Evolutionary conservation across 2,888 invertebrate species (phyloP), one percentile per base, ranked within the genome.

Genomic region (Elysia crispata): DNA sequence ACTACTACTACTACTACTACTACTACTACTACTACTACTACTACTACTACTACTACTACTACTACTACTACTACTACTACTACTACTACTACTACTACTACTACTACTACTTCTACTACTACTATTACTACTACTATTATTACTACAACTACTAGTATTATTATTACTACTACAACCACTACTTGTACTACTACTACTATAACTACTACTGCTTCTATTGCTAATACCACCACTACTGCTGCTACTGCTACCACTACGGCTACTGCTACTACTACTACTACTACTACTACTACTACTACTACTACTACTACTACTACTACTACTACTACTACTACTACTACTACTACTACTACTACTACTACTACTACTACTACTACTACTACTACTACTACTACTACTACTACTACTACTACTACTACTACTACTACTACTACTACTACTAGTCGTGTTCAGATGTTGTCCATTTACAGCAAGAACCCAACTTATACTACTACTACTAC

Each of bases 381-480:
- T 54, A 54, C 54, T 54, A 54, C 54, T 54, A 54, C 54, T 54
- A 54, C 54, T 54, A 54, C 54, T 54, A 54, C 64, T 64, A 64
- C 64, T 64, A 64, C 64, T 64, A 64, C 33, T 33, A 28, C 70
- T 28, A 28, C 70, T 31, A 69, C 30, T 31, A 69, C 70, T 76
- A 78, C 50, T 78, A 50, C 72, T 76, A 76, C 73, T 78, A 57
- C 54, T 78, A 57, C 54, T 75, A 78, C 49, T 78, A 78, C 72
- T 76, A 60, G 41, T 77, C 33, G 6, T n/a, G n/a, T n/a, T n/a
- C n/a, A n/a, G n/a, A n/a, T n/a, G n/a, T n/a, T n/a, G n/a, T n/a
- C n/a, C n/a, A n/a, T n/a, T n/a, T n/a, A n/a, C n/a, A n/a, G n/a
- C n/a, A n/a, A n/a, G n/a, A n/a, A n/a, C n/a, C n/a, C n/a, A n/a